Evolutionary conservation across 2,888 invertebrate species (phyloP), one percentile per base, ranked within the genome.

Genomic region (Tipula unca): DNA sequence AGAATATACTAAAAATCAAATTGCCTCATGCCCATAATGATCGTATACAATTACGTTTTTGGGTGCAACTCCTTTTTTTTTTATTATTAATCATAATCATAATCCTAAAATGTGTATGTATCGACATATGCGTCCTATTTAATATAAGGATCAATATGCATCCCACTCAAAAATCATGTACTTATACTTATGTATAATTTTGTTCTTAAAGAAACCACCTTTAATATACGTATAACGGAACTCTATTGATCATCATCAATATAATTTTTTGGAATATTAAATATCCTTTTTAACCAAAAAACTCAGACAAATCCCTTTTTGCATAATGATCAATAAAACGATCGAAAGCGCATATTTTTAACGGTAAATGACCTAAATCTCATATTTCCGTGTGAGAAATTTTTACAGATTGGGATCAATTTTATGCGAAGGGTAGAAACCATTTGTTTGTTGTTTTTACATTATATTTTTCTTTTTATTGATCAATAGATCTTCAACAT

Each of bases 351-450:
- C 69, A 69, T 69, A 69, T 69, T n/a, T n/a, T 69, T 69, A 69
- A 69, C 69, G 69, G 69, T 69, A 69, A 69, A 69, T 69, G 69
- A 69, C 69, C 69, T 69, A 69, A 69, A 69, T 69, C 69, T 69
- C 69, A 69, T 69, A 69, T 69, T 69, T 69, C 69, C 69, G 69
- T 69, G 69, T 69, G 69, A 69, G 69, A 69, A 69, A 69, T 13
- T 69, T 69, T 25, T 1, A 69, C 8, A 69, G 25, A 69, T 69
- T 69, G 69, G 69, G 69, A 69, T 69, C 69, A 25, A 25, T 25
- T 69, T 69, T 69, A 14, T 69, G 69, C 69, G 69, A 69, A 69
- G 69, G 69, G 69, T 69, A 69, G 17, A 69, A 69, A 25, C 20
- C 25, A 25, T 69, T 48, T 48, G 48, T 48, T 48, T 48, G 17